Base-by-base conservation (phyloP, 2,113 vertebrate genomes). In the Gobiocypris rarus region DNA sequence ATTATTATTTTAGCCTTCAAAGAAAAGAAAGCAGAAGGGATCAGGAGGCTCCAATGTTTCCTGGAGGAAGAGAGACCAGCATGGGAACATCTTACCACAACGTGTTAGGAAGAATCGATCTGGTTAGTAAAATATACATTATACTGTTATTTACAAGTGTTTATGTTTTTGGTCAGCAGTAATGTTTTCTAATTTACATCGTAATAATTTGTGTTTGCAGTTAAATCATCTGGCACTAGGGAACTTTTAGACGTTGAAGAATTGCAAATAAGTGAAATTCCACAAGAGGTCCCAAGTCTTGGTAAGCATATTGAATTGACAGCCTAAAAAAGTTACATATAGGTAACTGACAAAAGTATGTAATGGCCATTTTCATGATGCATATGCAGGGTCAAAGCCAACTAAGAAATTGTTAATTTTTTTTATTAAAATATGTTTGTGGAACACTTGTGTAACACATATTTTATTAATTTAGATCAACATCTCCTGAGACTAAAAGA, bases 11-110 rank as follows among this genome's bases (percentile, higher is more conserved):
- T n/a, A 71, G 69, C 22, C 38, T 11, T 2, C 1, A 71, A 71
- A 71, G 19, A 71, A 71, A 71, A 24, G 19, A 13, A 13, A 45
- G 11, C 9, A 71, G 43, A 71, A 43, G 67, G 38, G 69, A n/a
- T 4, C 19, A 24, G 3, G 43, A 41, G 69, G 11, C 38, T 43
- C 19, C 69, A 71, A 43, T 71, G 69, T 71, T 24, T 71, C 69
- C 38, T 71, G 69, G 22, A 71, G 69, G 38, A 71, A 71, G 38
- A 71, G 69, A 71, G 38, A 71, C 69, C 19, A 71, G 69, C 69
- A 45, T 43, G 69, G 67, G 24, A 28, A 63, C 59, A 71, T 71
- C 69, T 10, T 71, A 24, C 69, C 69, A 45, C 69, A 70, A 11
- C 9, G 31, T 38, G 69, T 24, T 45, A 2, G 10, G 69, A 71